Percentiles rank a stretch among this genome's conserved stretches.
These are phyloP conservation scores for Trachymyrmex septentrionalis DNA, from an alignment of 1,140 invertebrate genomes.

Conservation along the genomic window DNA sequence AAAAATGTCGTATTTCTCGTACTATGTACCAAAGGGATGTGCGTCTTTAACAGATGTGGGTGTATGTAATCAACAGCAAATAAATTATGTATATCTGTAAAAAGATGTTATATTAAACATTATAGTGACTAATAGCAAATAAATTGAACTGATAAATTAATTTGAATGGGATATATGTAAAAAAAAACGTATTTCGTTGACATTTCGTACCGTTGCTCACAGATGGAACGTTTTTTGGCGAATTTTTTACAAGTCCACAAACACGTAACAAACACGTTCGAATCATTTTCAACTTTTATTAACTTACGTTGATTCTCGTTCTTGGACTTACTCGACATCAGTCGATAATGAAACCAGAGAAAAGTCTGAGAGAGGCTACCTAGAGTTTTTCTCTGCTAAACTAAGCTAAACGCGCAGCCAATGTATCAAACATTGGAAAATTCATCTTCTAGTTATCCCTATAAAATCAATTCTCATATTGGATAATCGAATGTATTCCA, in stretches of 20 bases:
- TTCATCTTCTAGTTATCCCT: no score
- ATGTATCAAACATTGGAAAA: no score
- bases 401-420: no score
- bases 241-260: constrained; percentile 17
- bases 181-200: not conserved
- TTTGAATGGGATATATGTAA: not conserved
- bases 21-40: constrained; percentile 68
- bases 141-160: constrained; percentile 8
- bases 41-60: constrained; percentile 55
- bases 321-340: no score
- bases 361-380: no score
- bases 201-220: constrained; percentile 35
- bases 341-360: no score
- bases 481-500: no score
- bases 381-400: no score
- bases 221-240: not conserved
- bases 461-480: no score
- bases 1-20: constrained; percentile 86
- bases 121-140: not conserved
- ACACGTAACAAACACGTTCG: not conserved
- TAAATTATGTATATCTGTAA: constrained; percentile 59
- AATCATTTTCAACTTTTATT: constrained; percentile 48
- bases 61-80: not conserved
- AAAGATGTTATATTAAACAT: constrained; percentile 41
- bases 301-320: no score